Evolutionary conservation across 1,140 invertebrate genomes (phyloP), one percentile per base, ranked within the genome.

Genomic region (Formica selysi): DNA sequence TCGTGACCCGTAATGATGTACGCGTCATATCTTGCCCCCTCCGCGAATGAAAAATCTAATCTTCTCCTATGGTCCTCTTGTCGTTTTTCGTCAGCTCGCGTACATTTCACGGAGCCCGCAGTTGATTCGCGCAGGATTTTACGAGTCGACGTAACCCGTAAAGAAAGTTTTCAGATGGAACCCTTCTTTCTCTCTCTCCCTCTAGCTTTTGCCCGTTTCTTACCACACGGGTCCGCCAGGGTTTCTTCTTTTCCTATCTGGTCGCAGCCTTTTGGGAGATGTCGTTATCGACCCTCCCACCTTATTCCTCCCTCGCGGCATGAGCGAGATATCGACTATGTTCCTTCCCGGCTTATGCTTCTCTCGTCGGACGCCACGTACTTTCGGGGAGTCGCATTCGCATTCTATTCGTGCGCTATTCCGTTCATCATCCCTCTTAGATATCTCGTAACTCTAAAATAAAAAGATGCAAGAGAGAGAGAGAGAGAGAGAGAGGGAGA

Each of bases 121-220:
- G 85, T 89, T 73, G 87, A 89, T 90, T 90, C 70, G 68, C 59
- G 29, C 62, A 73, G 80, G 59, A 89, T 85, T 89, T 90, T 87
- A 89, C 88, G 88, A 90, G 86, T 81, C 64, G 62, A 61, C 74
- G 79, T 89, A 84, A 48, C 41, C 57, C 85, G 76, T 89, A 89
- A 90, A 87, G 79, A 90, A 90, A 90, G 54, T 90, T 90, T 87
- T 87, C 85, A 76, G 88, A 89, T 87, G 38, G 68, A 87, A 41
- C 78, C 11, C 70, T 71, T 57, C 36, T 68, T 36, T 38, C 74
- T 29, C 36, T 61, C 57, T 38, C 32, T 38, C 32, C n/a, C 11
- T 13, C 6, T 4, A 10, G 13, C 61, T 59, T 44, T 26, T 26
- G 5, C 13, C 16, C 32, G 16, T 54, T 44, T 51, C 71, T 84